Base-by-base conservation (phyloP, 2,113 vertebrate species). In the Petrocephalus zakoni region DNA sequence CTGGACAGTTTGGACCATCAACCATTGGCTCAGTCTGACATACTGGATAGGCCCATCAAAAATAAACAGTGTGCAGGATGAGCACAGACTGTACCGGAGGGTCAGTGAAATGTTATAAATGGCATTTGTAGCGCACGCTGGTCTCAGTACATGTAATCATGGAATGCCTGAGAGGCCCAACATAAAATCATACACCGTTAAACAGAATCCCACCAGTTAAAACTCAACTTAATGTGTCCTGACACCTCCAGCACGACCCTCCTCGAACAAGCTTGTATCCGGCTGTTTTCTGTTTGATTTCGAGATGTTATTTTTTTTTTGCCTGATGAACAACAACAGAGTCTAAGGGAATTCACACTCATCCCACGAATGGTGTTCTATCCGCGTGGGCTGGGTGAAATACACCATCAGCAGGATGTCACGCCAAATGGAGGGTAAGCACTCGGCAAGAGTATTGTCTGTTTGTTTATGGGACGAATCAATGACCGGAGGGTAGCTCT, bases 381-480 rank as follows among this genome's bases (percentile, higher is more conserved):
- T 83, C 86, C 75, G 46, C 72, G 85, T 49, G 85, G 85, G 85
- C 52, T 82, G 55, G 72, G 81, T 87, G 75, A 87, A 89, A 85
- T 83, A 87, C 89, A 82, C 53, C 49, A 85, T 81, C 89, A 87
- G 89, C 85, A 87, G 83, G 85, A 87, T 87, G 89, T 87, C 82
- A 68, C 68, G 46, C 52, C 86, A 89, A 87, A 89, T 47, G 83
- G 86, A 87, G 85, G 89, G 87, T 81, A 89, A 89, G 88, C 84
- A 47, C 64, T 86, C 49, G 22, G 88, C 61, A 19, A 86, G 83
- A 89, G 61, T 37, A 86, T 86, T 86, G 83, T 89, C 88, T 86
- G 84, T 86, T 72, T 89, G 84, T 89, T 86, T 86, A 89, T 89
- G 89, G 89, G 37, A 56, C 86, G n/a, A 87, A 89, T 87, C 85